phyloP scores from a whole-genome alignment of 2,797 vertebrate genomes.

The Labroides dimidiatus region DNA sequence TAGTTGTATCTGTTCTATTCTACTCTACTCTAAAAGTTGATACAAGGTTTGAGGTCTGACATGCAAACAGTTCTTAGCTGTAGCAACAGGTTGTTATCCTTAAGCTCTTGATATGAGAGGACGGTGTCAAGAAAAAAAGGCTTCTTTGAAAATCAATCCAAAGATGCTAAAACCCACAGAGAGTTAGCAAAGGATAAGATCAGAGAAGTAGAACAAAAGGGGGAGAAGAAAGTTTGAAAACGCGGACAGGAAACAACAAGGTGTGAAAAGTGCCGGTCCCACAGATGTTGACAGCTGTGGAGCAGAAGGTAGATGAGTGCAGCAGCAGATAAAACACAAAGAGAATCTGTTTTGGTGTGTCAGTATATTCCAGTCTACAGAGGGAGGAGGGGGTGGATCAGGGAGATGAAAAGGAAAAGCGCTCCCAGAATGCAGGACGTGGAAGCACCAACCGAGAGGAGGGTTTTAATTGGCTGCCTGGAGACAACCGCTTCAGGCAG shows the following conservation, averaged over 20 bases:
- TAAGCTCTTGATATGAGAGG: slow-evolving; percentile 15
- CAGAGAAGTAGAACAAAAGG: slow-evolving; percentile 36
- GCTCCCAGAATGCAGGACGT: slow-evolving; percentile 74
- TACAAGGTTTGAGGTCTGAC: background rate
- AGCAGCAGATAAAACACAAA: slow-evolving; percentile 65
- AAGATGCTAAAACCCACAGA: slow-evolving; percentile 22
- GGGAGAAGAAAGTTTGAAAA: slow-evolving; percentile 41
- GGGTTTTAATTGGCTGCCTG: slow-evolving; percentile 85
- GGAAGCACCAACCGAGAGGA: slow-evolving; percentile 69
- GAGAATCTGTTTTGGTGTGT: slow-evolving; percentile 52
- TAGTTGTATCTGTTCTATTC: too few relatives aligned
- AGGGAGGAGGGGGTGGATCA: slow-evolving; percentile 35
- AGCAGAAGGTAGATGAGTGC: slow-evolving; percentile 68
- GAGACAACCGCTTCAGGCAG: slow-evolving; percentile 80
- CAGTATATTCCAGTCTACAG: slow-evolving; percentile 40
- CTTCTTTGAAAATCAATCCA: slow-evolving; percentile 24
- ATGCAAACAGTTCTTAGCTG: slow-evolving; percentile 11
- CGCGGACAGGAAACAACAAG: slow-evolving; percentile 35
- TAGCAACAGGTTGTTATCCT: slow-evolving; percentile 30
- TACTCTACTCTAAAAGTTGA: background rate
- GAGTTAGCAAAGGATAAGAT: slow-evolving; percentile 23
- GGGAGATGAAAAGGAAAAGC: slow-evolving; percentile 70
- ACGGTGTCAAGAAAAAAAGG: slow-evolving; percentile 5
- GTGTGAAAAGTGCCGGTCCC: slow-evolving; percentile 48
- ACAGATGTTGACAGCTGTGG: slow-evolving; percentile 71